Percentiles rank a stretch among this genome's conserved stretches.
Conservation (phyloP, 2,888 invertebrate species). For the Nasonovia ribisnigri region DNA sequence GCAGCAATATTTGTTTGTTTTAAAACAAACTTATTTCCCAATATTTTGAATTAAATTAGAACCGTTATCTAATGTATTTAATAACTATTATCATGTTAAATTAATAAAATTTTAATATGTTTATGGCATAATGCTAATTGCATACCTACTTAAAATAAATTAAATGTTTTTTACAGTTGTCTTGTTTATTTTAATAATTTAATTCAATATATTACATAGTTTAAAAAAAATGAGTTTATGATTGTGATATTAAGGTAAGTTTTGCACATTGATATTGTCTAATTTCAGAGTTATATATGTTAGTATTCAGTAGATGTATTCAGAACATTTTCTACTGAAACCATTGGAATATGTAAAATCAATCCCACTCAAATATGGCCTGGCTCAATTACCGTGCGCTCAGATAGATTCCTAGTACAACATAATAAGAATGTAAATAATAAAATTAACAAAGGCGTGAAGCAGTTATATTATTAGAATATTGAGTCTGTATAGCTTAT, state of each 20-base stretch:
- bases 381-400: background rate
- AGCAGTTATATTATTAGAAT: background rate
- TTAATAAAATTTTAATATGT: background rate
- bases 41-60: slow-evolving; percentile 47
- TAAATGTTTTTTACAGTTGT: background rate
- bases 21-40: slow-evolving; percentile 29
- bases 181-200: background rate
- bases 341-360: background rate
- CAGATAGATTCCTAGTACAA: background rate
- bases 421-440: background rate
- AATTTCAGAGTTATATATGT: background rate
- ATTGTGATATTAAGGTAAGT: background rate
- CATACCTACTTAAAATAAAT: background rate
- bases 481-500: background rate
- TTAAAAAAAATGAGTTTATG: background rate
- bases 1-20: slow-evolving; percentile 50
- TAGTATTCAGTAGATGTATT: background rate
- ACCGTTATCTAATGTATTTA: background rate
- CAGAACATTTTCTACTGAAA: background rate
- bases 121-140: background rate
- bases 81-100: background rate
- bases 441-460: background rate
- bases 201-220: background rate
- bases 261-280: background rate
- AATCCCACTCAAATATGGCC: background rate